Evolutionary conservation across 1,140 invertebrate species (phyloP), one percentile per base, ranked within the genome.

Genomic region (Temnothorax longispinosus): DNA sequence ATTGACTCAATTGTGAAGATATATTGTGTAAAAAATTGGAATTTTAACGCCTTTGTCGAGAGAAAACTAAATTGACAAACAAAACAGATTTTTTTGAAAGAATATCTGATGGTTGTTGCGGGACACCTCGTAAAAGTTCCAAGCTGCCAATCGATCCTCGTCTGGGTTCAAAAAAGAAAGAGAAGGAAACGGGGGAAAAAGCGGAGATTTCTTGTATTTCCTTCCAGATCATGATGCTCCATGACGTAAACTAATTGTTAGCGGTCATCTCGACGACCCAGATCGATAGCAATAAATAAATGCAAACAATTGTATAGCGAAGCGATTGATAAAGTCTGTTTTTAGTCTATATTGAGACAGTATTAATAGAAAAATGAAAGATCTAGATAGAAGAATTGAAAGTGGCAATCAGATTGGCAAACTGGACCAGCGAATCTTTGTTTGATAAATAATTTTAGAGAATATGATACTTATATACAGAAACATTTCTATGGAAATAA

Each of bases 141-240:
- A 93, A 92, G 91, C 93, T 91, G 94, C 93, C 93, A 94, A 94
- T 94, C 91, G 87, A 85, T 87, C 89, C 88, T 91, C 78, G 74
- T 89, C 91, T 90, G 92, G 86, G 90, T 92, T 90, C 91, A 92
- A 93, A 91, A 89, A 67, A 92, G 91, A 87, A 71, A 87, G 21
- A 77, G 44, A 38, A 81, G 58, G 88, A 50, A 32, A 52, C 27
- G 58, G 15, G n/a, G 18, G 11, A 69, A 54, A 41, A n/a, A 21
- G 35, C 32, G 13, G 8, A 50, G 6, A 27, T 47, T 78, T 69
- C 50, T 71, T 71, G 64, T 35, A 69, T 81, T 69, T 81, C 18
- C 21, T 81, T 81, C 47, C 47, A 21, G 21, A n/a, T 81, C 47
- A 81, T n/a, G 44, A 58, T 13, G 64, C n/a, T 81, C 77, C 77